Base-by-base conservation (phyloP, 2,888 invertebrate species). In the Trissolcus brochymenae region DNA sequence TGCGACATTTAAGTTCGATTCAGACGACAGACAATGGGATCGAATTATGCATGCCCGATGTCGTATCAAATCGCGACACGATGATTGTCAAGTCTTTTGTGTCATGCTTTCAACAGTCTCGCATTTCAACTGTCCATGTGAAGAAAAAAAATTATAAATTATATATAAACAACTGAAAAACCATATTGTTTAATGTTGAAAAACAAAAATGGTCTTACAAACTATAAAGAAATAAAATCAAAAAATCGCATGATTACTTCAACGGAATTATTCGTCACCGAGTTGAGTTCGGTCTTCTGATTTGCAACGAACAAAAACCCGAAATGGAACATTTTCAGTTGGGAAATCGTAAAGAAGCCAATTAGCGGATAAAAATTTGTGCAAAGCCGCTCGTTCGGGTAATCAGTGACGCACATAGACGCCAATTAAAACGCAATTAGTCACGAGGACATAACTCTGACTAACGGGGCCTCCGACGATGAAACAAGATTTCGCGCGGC, bases 371-470 rank as follows among this genome's bases (percentile, higher is more conserved):
- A 72, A 64, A 57, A 64, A 64, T 72, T 64, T 64, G 51, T 57
- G 59, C 64, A 59, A 50, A 59, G 25, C 43, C 35, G 35, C 35
- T 35, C 35, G 19, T 19, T 57, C 51, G 29, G 43, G 64, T 59
- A 72, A 72, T 72, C 64, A 59, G 71, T 19, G 21, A 56, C 41
- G 53, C 62, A 46, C n/a, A 43, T 71, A 62, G 51, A 62, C 56
- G 62, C 62, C 71, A 71, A 71, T 71, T 71, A 71, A 71, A 71
- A 57, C 51, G 62, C 71, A 71, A 62, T 71, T 71, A 71, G 43
- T 43, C 11, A 51, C 19, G 4, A 41, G 29, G 56, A 17, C 57
- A 62, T 57, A 62, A 57, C 57, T 57, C 57, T 53, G 19, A 6
- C 51, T 29, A 14, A 51, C 56, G 11, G 61, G 19, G 41, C 35